Evolutionary conservation across 2,888 invertebrate species (phyloP).

Genomic region (Ectemnius continuus): DNA sequence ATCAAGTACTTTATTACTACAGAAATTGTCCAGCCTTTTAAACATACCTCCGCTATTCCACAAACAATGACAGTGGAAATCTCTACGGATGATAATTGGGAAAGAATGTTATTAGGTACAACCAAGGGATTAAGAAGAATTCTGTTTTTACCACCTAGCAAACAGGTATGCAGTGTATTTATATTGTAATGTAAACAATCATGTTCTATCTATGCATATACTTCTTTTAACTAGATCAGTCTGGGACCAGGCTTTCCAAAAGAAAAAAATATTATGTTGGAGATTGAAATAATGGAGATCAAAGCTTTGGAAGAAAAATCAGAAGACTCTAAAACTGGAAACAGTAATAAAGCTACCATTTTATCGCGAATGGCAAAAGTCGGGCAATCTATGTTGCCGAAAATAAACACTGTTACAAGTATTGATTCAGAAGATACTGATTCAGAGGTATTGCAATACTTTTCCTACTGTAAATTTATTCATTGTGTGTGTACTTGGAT

Average conservation of each 20-base stretch:
- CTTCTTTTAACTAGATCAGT: constrained; percentile 62
- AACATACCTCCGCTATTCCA: constrained; percentile 49
- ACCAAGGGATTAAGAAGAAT: constrained; percentile 63
- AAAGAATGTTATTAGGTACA: constrained; percentile 63
- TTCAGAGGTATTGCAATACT: constrained; percentile 65
- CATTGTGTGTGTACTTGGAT: background rate
- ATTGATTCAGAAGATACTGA: constrained; percentile 78
- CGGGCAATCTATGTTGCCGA: constrained; percentile 80
- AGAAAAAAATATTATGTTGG: constrained; percentile 68
- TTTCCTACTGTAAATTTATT: background rate
- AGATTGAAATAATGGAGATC: constrained; percentile 68
- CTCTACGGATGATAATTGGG: constrained; percentile 71
- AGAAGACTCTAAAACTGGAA: constrained; percentile 34
- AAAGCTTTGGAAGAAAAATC: constrained; percentile 33
- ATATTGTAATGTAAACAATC: background rate
- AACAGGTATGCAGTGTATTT: constrained; percentile 62
- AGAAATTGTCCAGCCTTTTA: constrained; percentile 66
- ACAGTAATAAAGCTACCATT: constrained; percentile 77
- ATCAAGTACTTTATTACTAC: constrained; percentile 63
- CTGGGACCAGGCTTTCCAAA: constrained; percentile 72
- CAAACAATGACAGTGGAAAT: constrained; percentile 65
- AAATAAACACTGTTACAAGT: constrained; percentile 67
- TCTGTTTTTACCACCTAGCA: constrained; percentile 68
- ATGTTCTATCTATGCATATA: constrained; percentile 6
- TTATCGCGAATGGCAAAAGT: constrained; percentile 81